Percentiles rank a stretch among this genome's conserved stretches.
These are phyloP conservation scores for Tetranychus piercei DNA, from an alignment of 2,888 invertebrate genomes.

Conservation along the genomic window DNA sequence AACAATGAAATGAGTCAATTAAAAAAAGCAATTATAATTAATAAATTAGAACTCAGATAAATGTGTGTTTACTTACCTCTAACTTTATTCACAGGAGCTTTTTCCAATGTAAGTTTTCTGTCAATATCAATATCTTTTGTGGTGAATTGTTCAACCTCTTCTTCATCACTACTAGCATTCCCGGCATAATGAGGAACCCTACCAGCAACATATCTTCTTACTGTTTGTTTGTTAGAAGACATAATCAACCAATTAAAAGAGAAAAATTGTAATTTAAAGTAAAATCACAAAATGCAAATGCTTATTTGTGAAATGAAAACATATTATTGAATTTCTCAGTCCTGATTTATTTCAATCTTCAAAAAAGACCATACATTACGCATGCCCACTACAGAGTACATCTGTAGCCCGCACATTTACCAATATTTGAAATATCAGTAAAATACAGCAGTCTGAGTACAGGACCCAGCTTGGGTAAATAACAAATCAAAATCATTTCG, in stretches of 20 bases:
- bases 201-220: constrained; percentile 72
- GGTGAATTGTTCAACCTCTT: constrained; percentile 15
- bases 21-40: not conserved
- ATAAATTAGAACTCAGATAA: not conserved
- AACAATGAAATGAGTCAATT: not conserved
- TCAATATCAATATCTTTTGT: not conserved
- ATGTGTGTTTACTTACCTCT: not conserved
- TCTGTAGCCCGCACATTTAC: too few species aligned
- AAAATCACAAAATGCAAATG: too few species aligned
- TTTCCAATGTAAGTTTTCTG: not conserved
- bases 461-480: too few species aligned
- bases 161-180: constrained; percentile 49
- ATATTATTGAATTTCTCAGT: too few species aligned
- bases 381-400: too few species aligned
- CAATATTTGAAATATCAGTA: too few species aligned
- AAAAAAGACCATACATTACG: too few species aligned
- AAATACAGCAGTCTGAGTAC: too few species aligned
- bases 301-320: too few species aligned
- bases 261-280: not conserved
- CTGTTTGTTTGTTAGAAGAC: not conserved
- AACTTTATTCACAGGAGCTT: not conserved
- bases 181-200: constrained; percentile 59
- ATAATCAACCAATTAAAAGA: not conserved
- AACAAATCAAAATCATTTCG: too few species aligned
- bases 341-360: too few species aligned